Evolutionary conservation across 1,140 invertebrate species (phyloP), one percentile per base, ranked within the genome.

Genomic region (Neodiprion virginianus): DNA sequence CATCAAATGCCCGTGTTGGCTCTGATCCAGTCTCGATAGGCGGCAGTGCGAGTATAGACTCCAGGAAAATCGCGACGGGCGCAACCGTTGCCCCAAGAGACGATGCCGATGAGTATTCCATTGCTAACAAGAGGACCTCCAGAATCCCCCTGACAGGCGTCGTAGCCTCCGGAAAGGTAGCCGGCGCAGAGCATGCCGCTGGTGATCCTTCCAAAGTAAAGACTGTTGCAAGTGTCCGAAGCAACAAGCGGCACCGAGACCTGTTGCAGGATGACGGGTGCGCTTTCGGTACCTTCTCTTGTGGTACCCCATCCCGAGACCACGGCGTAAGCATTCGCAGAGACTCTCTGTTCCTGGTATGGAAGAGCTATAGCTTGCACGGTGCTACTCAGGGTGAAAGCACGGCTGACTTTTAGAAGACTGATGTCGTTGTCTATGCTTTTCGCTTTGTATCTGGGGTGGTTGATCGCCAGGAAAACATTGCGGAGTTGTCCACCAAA

Each of bases 371-470:
- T 77, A 2, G 75, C 72, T 14, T 76, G 66, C 28, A 75, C 75
- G 68, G 75, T 28, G 67, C 71, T 67, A 47, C 78, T 75, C 50
- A 83, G 73, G 10, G 68, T 69, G 10, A 85, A 73, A 8, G 75
- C 71, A n/a, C 76, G 67, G 47, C 82, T 75, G 11, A 90, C 75
- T 67, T 83, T 70, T 74, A 90, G 28, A 84, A 94, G 75, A 0
- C 91, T 91, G 10, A 94, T 89, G 72, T 94, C 93, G 74, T 92
- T 89, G 69, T 90, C 85, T 8, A 89, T 88, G 3, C 85, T 89
- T 1, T 77, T 78, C 47, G 69, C 53, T 21, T 83, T 77, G 79
- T 90, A 93, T 4, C 84, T 61, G 0, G 81, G 76, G 79, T 93
- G 92, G 2, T 85, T 73, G 12, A 85, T 78, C 73, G 90, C 81